Base-by-base conservation (phyloP, 1,140 invertebrate genomes). In the Mercenaria mercenaria region DNA sequence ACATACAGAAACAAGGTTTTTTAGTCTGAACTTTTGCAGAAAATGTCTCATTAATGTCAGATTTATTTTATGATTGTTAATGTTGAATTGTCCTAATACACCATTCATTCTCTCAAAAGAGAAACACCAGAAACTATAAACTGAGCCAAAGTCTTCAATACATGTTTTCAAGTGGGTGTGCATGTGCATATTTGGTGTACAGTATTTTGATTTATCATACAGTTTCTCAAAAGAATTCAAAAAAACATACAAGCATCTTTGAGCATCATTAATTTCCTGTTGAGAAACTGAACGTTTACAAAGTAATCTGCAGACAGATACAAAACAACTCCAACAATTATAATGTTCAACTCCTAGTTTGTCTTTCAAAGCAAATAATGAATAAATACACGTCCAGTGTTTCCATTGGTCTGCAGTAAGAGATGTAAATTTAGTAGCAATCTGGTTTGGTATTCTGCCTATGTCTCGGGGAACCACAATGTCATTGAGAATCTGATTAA, bases 51-150 rank as follows among this genome's bases (percentile, higher is more conserved):
- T 67, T 34, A 67, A 67, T 26, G 61, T 67, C 61, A 67, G 10
- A 67, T 67, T 67, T 67, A 67, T n/a, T 67, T 67, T 67, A 67
- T 34, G 61, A 67, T 67, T 67, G 23, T 67, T 67, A n/a, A 67
- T 8, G n/a, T 67, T 67, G 23, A 67, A 67, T n/a, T 67, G 8
- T 67, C 61, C 61, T 26, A 67, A 67, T 26, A 67, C n/a, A 10
- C 61, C 61, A 67, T 67, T 67, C 61, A 67, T n/a, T 34, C 61
- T n/a, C 32, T 67, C 61, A 67, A 67, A 67, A 11, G 61, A 67
- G 18, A 67, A 67, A n/a, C 61, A 67, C 32, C 61, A 67, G n/a
- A 67, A 67, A 23, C n/a, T 67, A 67, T 26, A 67, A 8, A 67
- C 61, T 26, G 61, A 67, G 23, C 61, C 61, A n/a, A 10, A 67